Evolutionary conservation across 2,113 vertebrate species (phyloP), one percentile per base, ranked within the genome.

Genomic region (Atrichornis clamosus): DNA sequence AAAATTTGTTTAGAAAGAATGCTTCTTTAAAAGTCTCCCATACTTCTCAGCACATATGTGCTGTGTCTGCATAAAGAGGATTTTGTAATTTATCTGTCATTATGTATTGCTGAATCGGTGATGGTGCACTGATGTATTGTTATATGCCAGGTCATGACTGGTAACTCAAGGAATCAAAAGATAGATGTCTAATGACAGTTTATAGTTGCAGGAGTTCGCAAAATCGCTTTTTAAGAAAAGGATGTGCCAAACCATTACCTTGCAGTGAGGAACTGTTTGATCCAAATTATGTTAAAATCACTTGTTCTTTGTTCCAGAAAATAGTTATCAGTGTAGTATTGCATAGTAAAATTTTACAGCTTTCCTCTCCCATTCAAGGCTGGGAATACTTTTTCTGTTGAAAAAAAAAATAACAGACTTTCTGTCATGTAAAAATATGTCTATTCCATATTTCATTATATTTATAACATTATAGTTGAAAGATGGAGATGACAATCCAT

Each of bases 11-110:
- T 56, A 72, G 23, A 74, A 76, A 42, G 30, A 52, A 3, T 26
- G 16, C 52, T 80, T 69, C 50, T 87, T 76, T 42, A 33, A 12
- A 87, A 60, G 21, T 35, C n/a, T 80, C 28, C 10, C 26, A 60
- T 58, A 30, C 26, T 64, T 82, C 15, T 86, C n/a, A 77, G 55
- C 11, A 47, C 15, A 8, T 9, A 19, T 3, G 6, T 92, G 22
- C 44, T 28, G 27, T 77, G 56, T 60, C 59, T 80, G 1, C 37
- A 26, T 32, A 8, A n/a, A 39, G 22, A 72, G 23, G 6, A 23
- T 81, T 52, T 73, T 89, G 13, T 55, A 0, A 13, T n/a, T 89
- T 37, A 42, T 62, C 2, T 73, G 30, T 44, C 0, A 0, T 55
- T 63, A 26, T 27, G 20, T 65, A 2, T 30, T 49, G 28, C 46